Base-by-base conservation (phyloP, 2,888 invertebrate genomes). In the Crocallis elinguaria region DNA sequence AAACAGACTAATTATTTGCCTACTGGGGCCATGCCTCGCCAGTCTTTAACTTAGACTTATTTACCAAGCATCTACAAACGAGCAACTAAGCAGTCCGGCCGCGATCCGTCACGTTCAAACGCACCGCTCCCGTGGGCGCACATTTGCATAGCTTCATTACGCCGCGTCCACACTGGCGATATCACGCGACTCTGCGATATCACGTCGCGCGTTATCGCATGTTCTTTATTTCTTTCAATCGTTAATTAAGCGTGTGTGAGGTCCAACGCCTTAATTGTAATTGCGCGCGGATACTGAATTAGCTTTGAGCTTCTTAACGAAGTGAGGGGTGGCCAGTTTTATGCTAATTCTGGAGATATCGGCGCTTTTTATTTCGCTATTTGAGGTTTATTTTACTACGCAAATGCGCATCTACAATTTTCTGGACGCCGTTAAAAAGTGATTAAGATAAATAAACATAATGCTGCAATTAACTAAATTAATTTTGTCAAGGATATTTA, bases 191-290 rank as follows among this genome's bases (percentile, higher is more conserved):
- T 64, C 29, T 39, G 50, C 45, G 33, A 35, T 44, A 27, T 27
- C 8, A 27, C 32, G 29, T 29, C 27, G 60, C 67, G 61, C 66
- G 64, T 70, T 69, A 62, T 60, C 59, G 12, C 29, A 3, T 61
- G 62, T 64, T 66, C 66, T 68, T 70, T 68, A 64, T 57, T 61
- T 60, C 62, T 64, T 62, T 62, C 54, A 56, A 58, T 71, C 74
- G 73, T 83, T 82, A 83, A 84, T 84, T 82, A 81, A 82, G 68
- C 70, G 61, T 72, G 85, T 79, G 85, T 85, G 85, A 82, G 85
- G 85, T 85, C 84, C 77, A 60, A 78, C 85, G 82, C 85, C 77
- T 82, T 79, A 73, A 76, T 77, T 83, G 77, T 84, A 81, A 84
- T 81, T 81, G 80, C 68, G 62, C 66, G 60, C 66, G 69, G 76